Conservation (phyloP, 2,113 vertebrate species). For the Daubentonia madagascariensis region DNA sequence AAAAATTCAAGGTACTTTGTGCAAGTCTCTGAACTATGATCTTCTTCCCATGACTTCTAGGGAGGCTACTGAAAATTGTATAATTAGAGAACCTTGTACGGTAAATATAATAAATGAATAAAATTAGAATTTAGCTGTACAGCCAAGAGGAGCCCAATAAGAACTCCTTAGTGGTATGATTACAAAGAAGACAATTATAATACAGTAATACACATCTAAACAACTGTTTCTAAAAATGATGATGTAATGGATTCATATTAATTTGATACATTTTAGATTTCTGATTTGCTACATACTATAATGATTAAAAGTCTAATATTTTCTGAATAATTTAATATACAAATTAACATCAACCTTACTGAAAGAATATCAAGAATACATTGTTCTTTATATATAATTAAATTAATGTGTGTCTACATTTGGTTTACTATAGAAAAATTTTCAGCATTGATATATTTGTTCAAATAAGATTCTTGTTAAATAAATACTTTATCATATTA, state of each 20-base stretch:
- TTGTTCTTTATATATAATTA: neutral
- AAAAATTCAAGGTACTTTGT: neutral
- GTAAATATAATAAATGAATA: neutral
- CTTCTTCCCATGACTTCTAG: neutral
- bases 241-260: neutral
- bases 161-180: neutral
- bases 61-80: neutral
- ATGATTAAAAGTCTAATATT: neutral
- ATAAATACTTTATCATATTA: neutral
- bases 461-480: neutral
- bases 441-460: neutral
- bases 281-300: neutral
- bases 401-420: neutral
- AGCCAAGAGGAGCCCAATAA: neutral
- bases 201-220: neutral
- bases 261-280: neutral
- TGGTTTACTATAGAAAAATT: neutral
- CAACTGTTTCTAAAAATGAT: neutral
- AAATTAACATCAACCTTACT: neutral
- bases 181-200: neutral
- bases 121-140: neutral
- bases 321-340: neutral
- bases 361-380: neutral
- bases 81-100: neutral
- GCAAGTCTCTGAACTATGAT: neutral